Evolutionary conservation across 2,888 invertebrate genomes (phyloP).

Genomic region (Drosophila paramelanica): DNA sequence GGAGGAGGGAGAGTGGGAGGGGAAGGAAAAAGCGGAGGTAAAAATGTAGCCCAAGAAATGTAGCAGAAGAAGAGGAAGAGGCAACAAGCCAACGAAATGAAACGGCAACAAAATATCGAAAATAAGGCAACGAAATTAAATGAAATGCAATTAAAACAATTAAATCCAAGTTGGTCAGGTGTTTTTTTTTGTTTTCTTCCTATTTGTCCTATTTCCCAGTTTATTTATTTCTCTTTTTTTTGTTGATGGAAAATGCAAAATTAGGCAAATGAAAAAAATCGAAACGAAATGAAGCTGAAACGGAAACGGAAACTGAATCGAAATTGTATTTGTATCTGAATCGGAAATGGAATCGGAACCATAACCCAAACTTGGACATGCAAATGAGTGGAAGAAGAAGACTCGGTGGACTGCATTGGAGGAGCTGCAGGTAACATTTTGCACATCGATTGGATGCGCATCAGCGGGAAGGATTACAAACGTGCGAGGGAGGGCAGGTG

Average conservation of each 20-base stretch:
- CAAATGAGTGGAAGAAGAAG: slow-evolving; percentile 51
- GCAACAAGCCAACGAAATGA: neutral
- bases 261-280: slow-evolving; percentile 26
- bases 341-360: slow-evolving; percentile 10
- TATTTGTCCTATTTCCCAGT: neutral
- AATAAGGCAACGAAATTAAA: slow-evolving; percentile 49
- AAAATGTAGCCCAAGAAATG: neutral
- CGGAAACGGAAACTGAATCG: slow-evolving; percentile 14
- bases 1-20: neutral
- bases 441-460: slow-evolving; percentile 76
- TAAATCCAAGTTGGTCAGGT: slow-evolving; percentile 53
- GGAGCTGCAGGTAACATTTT: slow-evolving; percentile 55
- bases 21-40: too few species aligned
- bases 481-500: slow-evolving; percentile 20
- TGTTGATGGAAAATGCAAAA: slow-evolving; percentile 17
- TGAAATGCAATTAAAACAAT: slow-evolving; percentile 76
- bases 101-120: slow-evolving; percentile 9
- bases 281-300: slow-evolving; percentile 5
- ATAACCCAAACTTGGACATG: slow-evolving; percentile 60
- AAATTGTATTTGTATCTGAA: slow-evolving; percentile 17
- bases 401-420: neutral
- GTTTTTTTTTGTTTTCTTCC: neutral
- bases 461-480: slow-evolving; percentile 75
- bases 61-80: neutral
- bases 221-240: neutral